Conservation (phyloP, 2,888 invertebrate genomes). For the Drosophila affinis region DNA sequence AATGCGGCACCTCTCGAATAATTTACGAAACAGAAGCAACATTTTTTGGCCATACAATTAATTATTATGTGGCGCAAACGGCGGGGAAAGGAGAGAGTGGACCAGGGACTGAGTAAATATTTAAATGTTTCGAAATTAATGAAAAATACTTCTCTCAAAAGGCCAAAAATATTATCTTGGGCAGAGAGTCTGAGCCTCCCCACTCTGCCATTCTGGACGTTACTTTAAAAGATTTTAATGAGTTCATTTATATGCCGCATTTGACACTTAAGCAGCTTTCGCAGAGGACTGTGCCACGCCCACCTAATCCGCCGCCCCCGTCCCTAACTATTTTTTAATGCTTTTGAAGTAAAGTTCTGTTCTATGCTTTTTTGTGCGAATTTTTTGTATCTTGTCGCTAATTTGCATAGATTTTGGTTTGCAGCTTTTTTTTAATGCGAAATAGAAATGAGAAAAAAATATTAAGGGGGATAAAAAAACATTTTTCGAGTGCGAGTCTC, state of each 20-base stretch:
- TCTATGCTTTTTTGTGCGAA: not conserved
- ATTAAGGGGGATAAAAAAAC: not conserved
- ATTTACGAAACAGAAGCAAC: slow-evolving; percentile 62
- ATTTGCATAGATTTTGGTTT: slow-evolving; percentile 61
- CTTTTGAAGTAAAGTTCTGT: slow-evolving; percentile 24
- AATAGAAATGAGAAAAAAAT: slow-evolving; percentile 33
- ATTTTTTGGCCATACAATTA: slow-evolving; percentile 67
- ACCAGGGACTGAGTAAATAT: slow-evolving; percentile 60
- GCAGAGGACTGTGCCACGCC: slow-evolving; percentile 22
- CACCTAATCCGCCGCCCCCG: slow-evolving; percentile 7
- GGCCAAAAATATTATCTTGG: slow-evolving; percentile 64
- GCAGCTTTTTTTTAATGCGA: slow-evolving; percentile 10
- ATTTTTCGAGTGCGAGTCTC: too few relatives aligned
- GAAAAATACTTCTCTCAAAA: slow-evolving; percentile 74
- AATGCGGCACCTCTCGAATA: slow-evolving; percentile 72
- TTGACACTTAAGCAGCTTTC: slow-evolving; percentile 36
- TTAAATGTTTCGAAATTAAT: slow-evolving; percentile 73
- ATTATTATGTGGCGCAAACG: slow-evolving; percentile 67
- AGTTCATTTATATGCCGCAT: slow-evolving; percentile 78
- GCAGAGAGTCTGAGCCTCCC: slow-evolving; percentile 8
- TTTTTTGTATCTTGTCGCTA: slow-evolving; percentile 44
- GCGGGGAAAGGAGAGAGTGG: not conserved
- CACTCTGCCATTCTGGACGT: slow-evolving; percentile 15
- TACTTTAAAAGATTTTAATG: too few relatives aligned
- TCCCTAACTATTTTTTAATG: slow-evolving; percentile 48